Evolutionary conservation across 2,888 invertebrate species (phyloP).

Genomic region (Drosophila lutescens): DNA sequence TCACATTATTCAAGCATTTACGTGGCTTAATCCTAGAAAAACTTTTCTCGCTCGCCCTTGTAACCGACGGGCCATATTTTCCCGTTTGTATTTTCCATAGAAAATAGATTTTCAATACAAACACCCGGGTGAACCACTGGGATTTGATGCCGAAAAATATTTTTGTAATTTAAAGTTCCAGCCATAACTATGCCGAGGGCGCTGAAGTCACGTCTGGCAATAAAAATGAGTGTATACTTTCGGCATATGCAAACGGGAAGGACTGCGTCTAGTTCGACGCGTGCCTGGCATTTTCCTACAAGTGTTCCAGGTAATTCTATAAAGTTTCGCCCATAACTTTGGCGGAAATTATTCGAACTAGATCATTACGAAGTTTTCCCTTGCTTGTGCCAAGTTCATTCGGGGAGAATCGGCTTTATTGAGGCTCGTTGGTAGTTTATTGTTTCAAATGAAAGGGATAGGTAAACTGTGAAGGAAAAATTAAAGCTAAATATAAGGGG

Average conservation of each 20-base stretch:
- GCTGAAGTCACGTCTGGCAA: conserved; percentile 56
- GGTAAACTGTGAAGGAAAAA: not conserved
- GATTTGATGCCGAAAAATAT: conserved; percentile 29
- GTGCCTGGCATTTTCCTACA: conserved; percentile 35
- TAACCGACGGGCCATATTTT: conserved; percentile 19
- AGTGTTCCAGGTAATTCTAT: conserved; percentile 42
- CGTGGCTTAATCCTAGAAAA: conserved; percentile 52
- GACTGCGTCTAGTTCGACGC: conserved; percentile 17
- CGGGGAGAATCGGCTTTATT: conserved; percentile 10
- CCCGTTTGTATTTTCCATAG: conserved; percentile 16
- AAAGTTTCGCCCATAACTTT: conserved; percentile 36
- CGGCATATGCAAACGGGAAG: conserved; percentile 43
- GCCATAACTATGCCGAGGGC: conserved; percentile 22
- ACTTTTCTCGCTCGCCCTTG: conserved; percentile 14
- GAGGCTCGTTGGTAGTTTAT: not conserved
- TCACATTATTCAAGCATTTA: conserved; percentile 61
- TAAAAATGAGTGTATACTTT: conserved; percentile 50
- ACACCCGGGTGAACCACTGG: conserved; percentile 8
- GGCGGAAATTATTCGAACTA: conserved; percentile 57
- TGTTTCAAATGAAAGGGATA: not conserved
- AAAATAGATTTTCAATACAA: conserved; percentile 37
- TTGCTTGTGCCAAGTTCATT: not conserved
- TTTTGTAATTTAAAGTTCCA: conserved; percentile 49
- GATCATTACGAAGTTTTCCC: conserved; percentile 33
- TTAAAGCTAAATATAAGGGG: not conserved